Percentiles rank a stretch among this genome's conserved stretches.
Evolutionary conservation across 2,888 invertebrate species (phyloP).

Genomic region (Drosophila peninsularis): DNA sequence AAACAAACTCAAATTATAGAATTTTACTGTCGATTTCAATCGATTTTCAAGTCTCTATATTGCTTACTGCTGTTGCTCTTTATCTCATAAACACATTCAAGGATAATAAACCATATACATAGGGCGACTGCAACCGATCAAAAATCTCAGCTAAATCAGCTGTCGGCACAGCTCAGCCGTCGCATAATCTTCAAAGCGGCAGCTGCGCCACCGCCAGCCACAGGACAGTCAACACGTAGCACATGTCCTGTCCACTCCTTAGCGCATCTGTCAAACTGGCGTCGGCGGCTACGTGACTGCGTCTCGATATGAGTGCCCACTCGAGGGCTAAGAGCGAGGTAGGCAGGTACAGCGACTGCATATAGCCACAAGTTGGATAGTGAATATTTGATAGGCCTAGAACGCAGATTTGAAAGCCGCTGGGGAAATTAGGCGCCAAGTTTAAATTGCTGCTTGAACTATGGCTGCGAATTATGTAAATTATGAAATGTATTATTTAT

Average conservation of each 20-base stretch:
- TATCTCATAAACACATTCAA: neutral
- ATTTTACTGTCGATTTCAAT: no score
- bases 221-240: constrained; percentile 26
- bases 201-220: neutral
- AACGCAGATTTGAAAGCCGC: constrained; percentile 61
- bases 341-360: neutral
- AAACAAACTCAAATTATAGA: no score
- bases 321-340: neutral
- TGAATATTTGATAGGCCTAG: constrained; percentile 71
- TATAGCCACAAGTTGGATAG: constrained; percentile 53
- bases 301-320: constrained; percentile 11
- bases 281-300: constrained; percentile 33
- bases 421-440: constrained; percentile 70
- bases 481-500: constrained; percentile 63
- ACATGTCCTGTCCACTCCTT: constrained; percentile 37
- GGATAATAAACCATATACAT: neutral
- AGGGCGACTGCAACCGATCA: neutral
- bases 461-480: constrained; percentile 62
- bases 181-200: constrained; percentile 9
- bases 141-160: constrained; percentile 19
- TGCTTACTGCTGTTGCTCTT: neutral
- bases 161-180: constrained; percentile 13
- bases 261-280: constrained; percentile 28
- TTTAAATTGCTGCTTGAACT: constrained; percentile 63
- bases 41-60: no score